Conservation (phyloP, 2,888 invertebrate species). For the Athetis lepigone region DNA sequence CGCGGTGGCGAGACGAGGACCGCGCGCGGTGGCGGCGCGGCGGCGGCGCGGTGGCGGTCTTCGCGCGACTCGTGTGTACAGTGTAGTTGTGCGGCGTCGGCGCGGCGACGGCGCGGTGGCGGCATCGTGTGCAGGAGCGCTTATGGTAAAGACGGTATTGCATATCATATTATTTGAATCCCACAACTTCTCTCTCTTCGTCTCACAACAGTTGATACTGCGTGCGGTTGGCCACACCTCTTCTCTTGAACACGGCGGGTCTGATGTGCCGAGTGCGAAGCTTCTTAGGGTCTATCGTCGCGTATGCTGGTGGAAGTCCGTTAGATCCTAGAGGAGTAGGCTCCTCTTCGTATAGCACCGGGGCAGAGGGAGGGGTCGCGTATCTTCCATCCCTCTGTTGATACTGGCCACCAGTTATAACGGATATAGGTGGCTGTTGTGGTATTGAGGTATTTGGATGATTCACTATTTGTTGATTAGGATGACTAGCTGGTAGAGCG, state of each 20-base stretch:
- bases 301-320: constrained; percentile 67
- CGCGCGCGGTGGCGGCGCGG: no score
- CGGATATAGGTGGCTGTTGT: constrained; percentile 32
- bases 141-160: no score
- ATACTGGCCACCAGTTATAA: constrained; percentile 7
- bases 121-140: no score
- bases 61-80: no score
- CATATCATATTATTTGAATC: background rate
- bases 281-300: constrained; percentile 74
- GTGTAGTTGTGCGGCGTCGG: no score
- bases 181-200: background rate
- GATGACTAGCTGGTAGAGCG: constrained; percentile 45
- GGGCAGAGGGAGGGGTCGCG: constrained; percentile 55
- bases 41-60: no score
- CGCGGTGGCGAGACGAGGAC: no score
- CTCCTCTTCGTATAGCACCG: constrained; percentile 39
- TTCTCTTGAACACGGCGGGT: constrained; percentile 67
- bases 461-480: constrained; percentile 11
- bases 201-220: constrained; percentile 57
- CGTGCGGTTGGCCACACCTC: constrained; percentile 29
- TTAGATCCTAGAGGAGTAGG: constrained; percentile 40
- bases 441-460: background rate
- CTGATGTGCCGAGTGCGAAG: constrained; percentile 67
- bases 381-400: constrained; percentile 30
- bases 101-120: no score